Conservation (phyloP, 2,888 invertebrate genomes). For the Thera britannica region DNA sequence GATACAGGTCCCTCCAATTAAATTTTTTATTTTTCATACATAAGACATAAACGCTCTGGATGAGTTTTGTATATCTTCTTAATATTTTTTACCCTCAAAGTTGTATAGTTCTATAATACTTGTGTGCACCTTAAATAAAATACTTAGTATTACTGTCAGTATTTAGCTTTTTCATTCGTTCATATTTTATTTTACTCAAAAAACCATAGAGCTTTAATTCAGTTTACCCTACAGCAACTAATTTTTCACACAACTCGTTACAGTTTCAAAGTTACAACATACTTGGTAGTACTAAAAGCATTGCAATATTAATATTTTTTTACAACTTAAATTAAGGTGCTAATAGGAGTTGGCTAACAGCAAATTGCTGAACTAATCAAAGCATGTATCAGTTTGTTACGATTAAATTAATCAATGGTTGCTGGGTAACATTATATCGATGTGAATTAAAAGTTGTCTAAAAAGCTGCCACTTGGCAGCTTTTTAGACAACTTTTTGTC, state of each 20-base stretch:
- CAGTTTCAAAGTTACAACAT: constrained; percentile 18
- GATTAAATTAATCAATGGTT: constrained; percentile 12
- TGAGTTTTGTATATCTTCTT: neutral
- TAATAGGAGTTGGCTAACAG: constrained; percentile 18
- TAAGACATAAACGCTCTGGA: constrained; percentile 65
- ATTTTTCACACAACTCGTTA: neutral
- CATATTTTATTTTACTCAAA: too few species aligned
- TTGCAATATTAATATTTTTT: constrained; percentile 13
- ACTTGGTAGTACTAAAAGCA: constrained; percentile 3
- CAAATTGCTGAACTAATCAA: constrained; percentile 31
- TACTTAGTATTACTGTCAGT: too few species aligned
- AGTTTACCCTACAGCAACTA: neutral
- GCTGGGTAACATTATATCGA: constrained; percentile 2
- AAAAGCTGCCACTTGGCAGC: neutral
- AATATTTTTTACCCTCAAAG: too few species aligned
- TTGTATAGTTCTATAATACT: too few species aligned
- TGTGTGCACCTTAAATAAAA: too few species aligned
- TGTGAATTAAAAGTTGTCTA: too few species aligned
- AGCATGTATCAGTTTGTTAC: constrained; percentile 12
- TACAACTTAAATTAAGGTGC: constrained; percentile 12
- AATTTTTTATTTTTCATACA: constrained; percentile 38
- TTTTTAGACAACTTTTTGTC: neutral
- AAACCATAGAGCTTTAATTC: too few species aligned
- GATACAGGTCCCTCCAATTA: too few species aligned
- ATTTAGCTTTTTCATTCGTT: too few species aligned